Conservation (phyloP, 2,888 invertebrate species). For the Rapana venosa region DNA sequence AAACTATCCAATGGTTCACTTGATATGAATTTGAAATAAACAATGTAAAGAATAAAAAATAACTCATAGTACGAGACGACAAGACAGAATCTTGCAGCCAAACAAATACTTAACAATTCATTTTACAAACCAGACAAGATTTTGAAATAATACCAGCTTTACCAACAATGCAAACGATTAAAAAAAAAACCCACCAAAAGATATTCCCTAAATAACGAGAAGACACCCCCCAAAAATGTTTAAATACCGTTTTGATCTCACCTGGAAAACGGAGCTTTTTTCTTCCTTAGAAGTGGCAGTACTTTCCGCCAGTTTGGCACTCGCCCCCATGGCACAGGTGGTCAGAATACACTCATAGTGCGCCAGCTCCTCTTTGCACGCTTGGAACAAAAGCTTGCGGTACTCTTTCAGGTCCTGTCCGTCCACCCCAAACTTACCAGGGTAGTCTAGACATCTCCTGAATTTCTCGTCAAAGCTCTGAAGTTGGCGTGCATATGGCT, state of each 20-base stretch:
- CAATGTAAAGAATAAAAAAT: no score
- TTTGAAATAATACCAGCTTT: no score
- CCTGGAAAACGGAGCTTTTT: conserved; percentile 19
- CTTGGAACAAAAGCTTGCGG: conserved; percentile 48
- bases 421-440: conserved; percentile 21
- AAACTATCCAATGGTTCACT: no score
- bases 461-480: conserved; percentile 50
- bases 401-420: conserved; percentile 53
- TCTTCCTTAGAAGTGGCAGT: background rate
- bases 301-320: conserved; percentile 35
- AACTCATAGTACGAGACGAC: no score
- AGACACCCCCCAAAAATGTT: no score
- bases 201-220: no score
- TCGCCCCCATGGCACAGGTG: conserved; percentile 58
- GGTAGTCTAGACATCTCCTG: background rate
- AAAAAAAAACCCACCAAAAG: no score
- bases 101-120: no score
- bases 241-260: background rate
- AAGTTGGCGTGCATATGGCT: conserved; percentile 47
- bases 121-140: no score
- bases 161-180: no score
- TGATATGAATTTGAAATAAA: no score
- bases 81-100: no score
- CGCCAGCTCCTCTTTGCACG: conserved; percentile 54
- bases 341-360: conserved; percentile 62